Evolutionary conservation across 2,113 vertebrate genomes (phyloP).

Genomic region (Herpetotheres cachinnans): DNA sequence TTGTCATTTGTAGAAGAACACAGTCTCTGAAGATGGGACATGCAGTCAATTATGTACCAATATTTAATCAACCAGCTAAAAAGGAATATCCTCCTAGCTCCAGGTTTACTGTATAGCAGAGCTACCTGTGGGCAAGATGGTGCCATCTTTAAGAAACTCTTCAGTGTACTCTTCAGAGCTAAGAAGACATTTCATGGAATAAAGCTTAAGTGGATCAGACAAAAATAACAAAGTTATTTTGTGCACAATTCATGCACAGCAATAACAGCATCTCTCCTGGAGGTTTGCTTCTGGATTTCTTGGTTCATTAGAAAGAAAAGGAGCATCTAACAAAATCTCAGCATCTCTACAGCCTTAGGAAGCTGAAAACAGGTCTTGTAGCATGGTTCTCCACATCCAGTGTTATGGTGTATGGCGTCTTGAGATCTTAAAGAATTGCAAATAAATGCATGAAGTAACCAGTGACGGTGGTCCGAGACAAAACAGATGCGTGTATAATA

Average conservation of each 20-base stretch:
- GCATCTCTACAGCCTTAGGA: not conserved
- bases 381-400: not conserved
- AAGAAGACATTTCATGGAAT: not conserved
- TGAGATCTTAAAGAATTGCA: not conserved
- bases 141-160: not conserved
- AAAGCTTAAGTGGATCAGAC: not conserved
- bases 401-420: not conserved
- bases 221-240: not conserved
- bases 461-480: not conserved
- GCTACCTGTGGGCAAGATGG: not conserved
- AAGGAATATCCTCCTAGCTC: not conserved
- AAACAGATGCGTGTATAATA: not conserved
- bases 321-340: not conserved
- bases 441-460: not conserved
- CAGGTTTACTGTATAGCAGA: not conserved
- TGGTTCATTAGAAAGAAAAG: not conserved
- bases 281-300: not conserved
- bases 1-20: not conserved
- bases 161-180: not conserved
- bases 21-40: not conserved
- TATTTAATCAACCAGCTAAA: not conserved
- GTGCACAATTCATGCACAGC: too few relatives aligned
- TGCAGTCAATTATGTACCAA: not conserved
- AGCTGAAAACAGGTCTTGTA: not conserved
- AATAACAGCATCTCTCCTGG: too few relatives aligned